Conservation (phyloP, 92 coral and sea anemone species). For the Isaurus tuberculatus region DNA sequence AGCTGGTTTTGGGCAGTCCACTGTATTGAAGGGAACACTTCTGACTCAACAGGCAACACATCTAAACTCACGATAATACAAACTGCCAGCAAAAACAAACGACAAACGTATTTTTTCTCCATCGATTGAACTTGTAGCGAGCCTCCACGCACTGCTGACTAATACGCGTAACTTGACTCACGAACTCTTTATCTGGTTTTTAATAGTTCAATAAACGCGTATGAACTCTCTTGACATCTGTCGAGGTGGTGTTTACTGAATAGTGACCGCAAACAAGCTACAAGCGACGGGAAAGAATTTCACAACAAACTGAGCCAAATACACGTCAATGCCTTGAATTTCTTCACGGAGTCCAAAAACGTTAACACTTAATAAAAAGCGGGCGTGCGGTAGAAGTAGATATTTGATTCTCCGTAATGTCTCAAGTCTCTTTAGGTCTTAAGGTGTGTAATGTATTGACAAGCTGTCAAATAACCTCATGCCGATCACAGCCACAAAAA, state of each 20-base stretch:
- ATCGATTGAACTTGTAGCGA: neutral
- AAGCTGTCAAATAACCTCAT: constrained; percentile 38
- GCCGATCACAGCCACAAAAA: neutral
- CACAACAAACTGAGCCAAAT: neutral
- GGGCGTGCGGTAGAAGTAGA: constrained; percentile 12
- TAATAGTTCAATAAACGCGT: constrained; percentile 47
- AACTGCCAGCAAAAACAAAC: neutral
- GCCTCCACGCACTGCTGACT: neutral
- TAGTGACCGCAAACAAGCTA: constrained; percentile 45
- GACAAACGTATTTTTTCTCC: neutral
- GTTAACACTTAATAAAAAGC: neutral
- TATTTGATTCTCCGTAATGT: constrained; percentile 32
- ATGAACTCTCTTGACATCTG: constrained; percentile 52
- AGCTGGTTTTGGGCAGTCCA: constrained; percentile 86
- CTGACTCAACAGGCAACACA: constrained; percentile 55
- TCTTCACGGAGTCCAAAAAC: constrained; percentile 8
- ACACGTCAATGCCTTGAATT: neutral
- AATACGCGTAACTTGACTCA: neutral
- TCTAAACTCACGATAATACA: constrained; percentile 44
- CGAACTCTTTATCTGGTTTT: constrained; percentile 7
- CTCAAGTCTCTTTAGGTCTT: neutral
- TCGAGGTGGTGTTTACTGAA: constrained; percentile 34
- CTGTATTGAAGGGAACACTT: constrained; percentile 75
- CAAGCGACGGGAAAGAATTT: neutral
- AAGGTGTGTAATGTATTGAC: constrained; percentile 41